Evolutionary conservation across 2,888 invertebrate species (phyloP).

Genomic region (Dasysyrphus albostriatus): DNA sequence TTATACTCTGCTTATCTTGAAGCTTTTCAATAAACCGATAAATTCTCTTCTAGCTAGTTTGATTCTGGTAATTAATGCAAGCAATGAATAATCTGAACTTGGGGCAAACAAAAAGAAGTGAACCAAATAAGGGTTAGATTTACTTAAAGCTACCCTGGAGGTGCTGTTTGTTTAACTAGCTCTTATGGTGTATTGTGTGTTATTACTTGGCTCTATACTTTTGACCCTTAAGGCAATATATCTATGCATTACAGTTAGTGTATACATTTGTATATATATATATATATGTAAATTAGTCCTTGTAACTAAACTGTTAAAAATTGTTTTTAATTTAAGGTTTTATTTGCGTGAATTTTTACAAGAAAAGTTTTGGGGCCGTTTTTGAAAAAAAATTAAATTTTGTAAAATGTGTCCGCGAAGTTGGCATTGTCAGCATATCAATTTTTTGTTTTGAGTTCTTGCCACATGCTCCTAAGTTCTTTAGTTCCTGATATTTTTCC

Average conservation of each 20-base stretch:
- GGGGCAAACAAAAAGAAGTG: not conserved
- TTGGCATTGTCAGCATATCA: no score
- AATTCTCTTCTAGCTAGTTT: not conserved
- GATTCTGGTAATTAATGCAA: slow-evolving; percentile 16
- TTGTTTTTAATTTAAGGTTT: no score
- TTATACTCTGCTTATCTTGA: not conserved
- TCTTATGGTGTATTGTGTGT: not conserved
- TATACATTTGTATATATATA: no score
- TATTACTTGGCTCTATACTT: not conserved
- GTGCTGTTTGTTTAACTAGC: not conserved
- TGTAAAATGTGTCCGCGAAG: no score
- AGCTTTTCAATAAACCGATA: slow-evolving; percentile 21
- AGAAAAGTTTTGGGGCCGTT: no score
- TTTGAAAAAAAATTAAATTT: no score
- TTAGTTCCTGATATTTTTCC: no score
- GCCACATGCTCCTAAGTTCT: no score
- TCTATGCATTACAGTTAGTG: not conserved
- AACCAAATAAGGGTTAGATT: slow-evolving; percentile 1
- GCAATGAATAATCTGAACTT: not conserved
- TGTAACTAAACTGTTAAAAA: not conserved
- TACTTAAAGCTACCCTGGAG: not conserved
- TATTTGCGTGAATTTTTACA: no score
- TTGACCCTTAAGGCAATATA: not conserved
- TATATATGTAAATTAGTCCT: no score
- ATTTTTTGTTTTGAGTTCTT: no score